phyloP scores from a whole-genome alignment of 35 echinoderm and acorn worm genomes.

The Amphiura filiformis region DNA sequence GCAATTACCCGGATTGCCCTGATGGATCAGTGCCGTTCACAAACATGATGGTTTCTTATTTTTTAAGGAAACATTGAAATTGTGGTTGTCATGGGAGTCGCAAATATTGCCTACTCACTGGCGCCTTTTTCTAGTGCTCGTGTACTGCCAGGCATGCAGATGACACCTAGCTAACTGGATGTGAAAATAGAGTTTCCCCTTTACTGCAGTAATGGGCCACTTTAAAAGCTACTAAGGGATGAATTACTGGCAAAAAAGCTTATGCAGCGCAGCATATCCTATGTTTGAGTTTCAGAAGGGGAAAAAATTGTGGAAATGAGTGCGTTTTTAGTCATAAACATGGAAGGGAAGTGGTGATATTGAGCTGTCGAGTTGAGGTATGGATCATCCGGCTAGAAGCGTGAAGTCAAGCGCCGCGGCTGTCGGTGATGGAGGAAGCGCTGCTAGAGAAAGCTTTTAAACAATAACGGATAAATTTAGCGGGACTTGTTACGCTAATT shows the following conservation, averaged over 20 bases:
- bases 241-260: not conserved
- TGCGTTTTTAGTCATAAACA: not conserved
- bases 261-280: not conserved
- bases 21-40: not conserved
- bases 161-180: not conserved
- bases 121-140: not conserved
- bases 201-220: not conserved
- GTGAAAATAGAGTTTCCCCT: constrained; percentile 1
- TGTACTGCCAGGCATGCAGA: not conserved
- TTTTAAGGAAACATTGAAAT: constrained; percentile 13
- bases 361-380: not conserved
- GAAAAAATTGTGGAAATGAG: not conserved
- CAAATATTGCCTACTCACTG: constrained; percentile 4
- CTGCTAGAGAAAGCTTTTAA: not conserved
- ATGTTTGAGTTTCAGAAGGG: not conserved
- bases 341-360: not conserved
- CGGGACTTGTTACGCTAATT: not conserved
- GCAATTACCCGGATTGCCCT: not conserved
- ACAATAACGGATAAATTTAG: constrained; percentile 6
- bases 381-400: not conserved
- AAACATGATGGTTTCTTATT: not conserved
- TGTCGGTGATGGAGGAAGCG: not conserved
- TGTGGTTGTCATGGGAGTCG: not conserved
- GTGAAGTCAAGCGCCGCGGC: not conserved
- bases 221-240: not conserved